Evolutionary conservation across 2,113 vertebrate species (phyloP), one percentile per base, ranked within the genome.

Genomic region (Murina feae): DNA sequence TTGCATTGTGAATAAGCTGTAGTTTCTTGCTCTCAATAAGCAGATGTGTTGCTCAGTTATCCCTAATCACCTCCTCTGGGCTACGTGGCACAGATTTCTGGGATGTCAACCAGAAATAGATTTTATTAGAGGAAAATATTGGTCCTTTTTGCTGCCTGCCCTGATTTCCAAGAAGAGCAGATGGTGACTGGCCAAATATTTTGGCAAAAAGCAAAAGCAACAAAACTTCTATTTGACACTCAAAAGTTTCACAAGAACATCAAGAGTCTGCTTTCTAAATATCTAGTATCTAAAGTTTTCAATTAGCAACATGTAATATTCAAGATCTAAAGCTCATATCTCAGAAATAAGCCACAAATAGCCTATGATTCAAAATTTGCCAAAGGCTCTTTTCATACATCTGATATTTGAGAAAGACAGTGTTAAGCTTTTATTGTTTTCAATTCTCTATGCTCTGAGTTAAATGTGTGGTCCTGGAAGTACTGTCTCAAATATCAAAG

Each of bases 211-310:
- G 7, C 44, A 58, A 20, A 16, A 55, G n/a, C 23, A 51, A 39
- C 13, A 25, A 74, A 85, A 32, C 39, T 75, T 12, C 3, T 39
- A 47, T 3, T 28, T 14, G 16, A 86, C 35, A 55, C 35, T 68
- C 53, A 18, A 89, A 75, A 84, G 0, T 78, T 91, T 74, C 83
- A 74, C 21, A 92, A 94, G 58, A 71, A 95, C 91, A 88, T 81
- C 23, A 78, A 90, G 74, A 89, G 9, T 58, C 17, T 86, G 18
- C 12, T 80, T 80, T 32, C 55, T n/a, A 83, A 78, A 91, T 51
- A 10, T 71, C 44, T 72, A 74, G 2, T 16, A 63, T 10, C 13
- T 74, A 69, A 94, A 80, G 9, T 53, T 11, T 87, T 92, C 30
- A 83, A 37, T 83, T 23, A 87, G 47, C 9, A 93, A 51, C 5